These are phyloP conservation scores for Babylonia areolata DNA, from an alignment of 1,140 invertebrate genomes.

Conservation along the genomic window DNA sequence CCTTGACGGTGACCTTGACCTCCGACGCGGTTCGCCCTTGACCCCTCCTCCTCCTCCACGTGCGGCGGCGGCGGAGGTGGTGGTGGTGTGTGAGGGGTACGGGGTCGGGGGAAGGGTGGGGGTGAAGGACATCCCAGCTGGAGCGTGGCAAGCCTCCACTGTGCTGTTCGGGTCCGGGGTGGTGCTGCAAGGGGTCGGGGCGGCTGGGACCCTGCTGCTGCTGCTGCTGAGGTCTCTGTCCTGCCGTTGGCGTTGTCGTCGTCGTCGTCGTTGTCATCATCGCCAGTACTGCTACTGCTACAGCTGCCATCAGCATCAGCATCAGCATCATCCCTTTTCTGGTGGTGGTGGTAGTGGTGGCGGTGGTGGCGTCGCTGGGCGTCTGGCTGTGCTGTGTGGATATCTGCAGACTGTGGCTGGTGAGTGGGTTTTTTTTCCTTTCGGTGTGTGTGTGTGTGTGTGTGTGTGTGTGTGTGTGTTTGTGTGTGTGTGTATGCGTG, in stretches of 20 bases:
- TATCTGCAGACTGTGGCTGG: conserved; percentile 68
- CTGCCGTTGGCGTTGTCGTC: too few species aligned
- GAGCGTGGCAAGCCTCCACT: conserved; percentile 69
- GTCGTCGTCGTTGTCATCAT: neutral
- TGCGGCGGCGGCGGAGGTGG: too few species aligned
- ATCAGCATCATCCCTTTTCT: too few species aligned
- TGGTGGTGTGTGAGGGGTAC: conserved; percentile 50
- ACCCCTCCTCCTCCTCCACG: neutral
- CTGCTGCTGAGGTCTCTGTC: conserved; percentile 43
- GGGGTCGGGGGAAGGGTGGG: conserved; percentile 45
- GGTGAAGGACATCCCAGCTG: conserved; percentile 63
- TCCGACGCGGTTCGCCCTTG: conserved; percentile 43
- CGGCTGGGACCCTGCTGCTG: conserved; percentile 56
- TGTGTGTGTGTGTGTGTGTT: too few species aligned
- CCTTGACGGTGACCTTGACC: too few species aligned
- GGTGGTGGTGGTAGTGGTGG: too few species aligned
- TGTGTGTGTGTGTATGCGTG: too few species aligned
- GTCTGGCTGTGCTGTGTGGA: conserved; percentile 59
- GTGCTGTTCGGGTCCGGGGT: conserved; percentile 70
- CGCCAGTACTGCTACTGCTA: too few species aligned
- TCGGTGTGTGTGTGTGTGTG: neutral
- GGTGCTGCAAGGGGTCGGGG: conserved; percentile 62
- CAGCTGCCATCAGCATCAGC: too few species aligned
- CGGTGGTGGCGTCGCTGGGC: too few species aligned
- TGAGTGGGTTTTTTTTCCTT: conserved; percentile 45